Base-by-base conservation (phyloP, 2,888 invertebrate species). In the Amphipyra tragopoginis region DNA sequence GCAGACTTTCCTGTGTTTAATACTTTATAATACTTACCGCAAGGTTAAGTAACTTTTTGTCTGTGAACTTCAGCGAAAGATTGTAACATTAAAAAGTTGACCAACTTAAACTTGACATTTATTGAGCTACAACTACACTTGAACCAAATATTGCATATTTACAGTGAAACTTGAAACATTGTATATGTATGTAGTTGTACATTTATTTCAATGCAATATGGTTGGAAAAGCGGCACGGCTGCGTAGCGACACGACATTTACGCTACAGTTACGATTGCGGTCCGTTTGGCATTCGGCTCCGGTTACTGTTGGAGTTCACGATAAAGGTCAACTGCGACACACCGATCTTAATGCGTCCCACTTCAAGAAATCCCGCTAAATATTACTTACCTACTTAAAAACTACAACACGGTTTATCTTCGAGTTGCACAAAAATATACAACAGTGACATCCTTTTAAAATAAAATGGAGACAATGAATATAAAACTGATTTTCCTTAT, bases 191-290 rank as follows among this genome's bases (percentile, higher is more conserved):
- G 42, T n/a, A 13, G 15, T 15, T 21, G 21, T 11, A 9, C 15
- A 10, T 42, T 42, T 15, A 33, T 33, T 43, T 0, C 38, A 34
- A 36, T 51, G 39, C 47, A 68, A 39, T 45, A 33, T 8, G 14
- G 26, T 29, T 39, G 48, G 43, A 60, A 58, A 64, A 53, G 54
- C 38, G 11, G 15, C 47, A n/a, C 33, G 44, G 47, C 43, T 51
- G 67, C 58, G 39, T 55, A 49, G 60, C 57, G 52, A 53, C 49
- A 43, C 53, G 44, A 58, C 53, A 59, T 75, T 72, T 43, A 65
- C 66, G 62, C 64, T 65, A 78, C 76, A 72, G 72, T 76, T 71
- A 63, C 63, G 59, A 55, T 64, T 55, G 60, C 79, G 72, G 74
- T 65, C 59, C 74, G 72, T 63, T 69, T 78, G 65, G 63, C 67